Conservation (phyloP, 1,140 invertebrate genomes). For the Cyrtorhinus lividipennis region DNA sequence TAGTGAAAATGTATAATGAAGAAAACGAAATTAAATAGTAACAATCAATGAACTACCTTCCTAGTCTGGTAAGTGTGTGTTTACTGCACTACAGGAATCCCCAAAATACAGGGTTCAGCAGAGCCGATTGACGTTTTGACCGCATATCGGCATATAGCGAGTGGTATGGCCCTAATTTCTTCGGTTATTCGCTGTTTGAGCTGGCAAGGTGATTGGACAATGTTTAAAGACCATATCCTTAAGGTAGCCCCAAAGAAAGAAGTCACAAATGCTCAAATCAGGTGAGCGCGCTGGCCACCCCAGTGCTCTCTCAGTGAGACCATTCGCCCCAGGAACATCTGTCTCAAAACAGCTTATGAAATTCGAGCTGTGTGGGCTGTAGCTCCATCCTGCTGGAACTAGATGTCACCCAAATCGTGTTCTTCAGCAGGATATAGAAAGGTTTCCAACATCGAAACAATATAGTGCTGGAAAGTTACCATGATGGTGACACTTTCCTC, state of each 20-base stretch:
- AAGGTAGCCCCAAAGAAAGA: constrained; percentile 25
- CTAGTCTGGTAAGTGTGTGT: too few species aligned
- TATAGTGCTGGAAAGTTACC: not conserved
- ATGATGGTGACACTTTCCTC: not conserved
- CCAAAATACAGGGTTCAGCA: not conserved
- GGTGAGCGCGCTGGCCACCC: constrained; percentile 23
- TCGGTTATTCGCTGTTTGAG: constrained; percentile 23
- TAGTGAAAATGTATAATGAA: too few species aligned
- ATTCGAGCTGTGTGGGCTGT: constrained; percentile 22
- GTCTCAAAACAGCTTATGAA: constrained; percentile 10
- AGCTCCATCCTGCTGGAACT: constrained; percentile 24
- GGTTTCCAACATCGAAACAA: too few species aligned
- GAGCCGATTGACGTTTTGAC: not conserved
- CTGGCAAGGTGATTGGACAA: constrained; percentile 24
- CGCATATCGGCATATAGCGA: not conserved
- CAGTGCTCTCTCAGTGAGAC: constrained; percentile 26
- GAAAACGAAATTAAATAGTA: too few species aligned
- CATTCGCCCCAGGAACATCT: constrained; percentile 23
- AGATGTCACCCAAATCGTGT: constrained; percentile 13
- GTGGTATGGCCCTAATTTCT: not conserved
- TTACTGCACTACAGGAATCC: too few species aligned
- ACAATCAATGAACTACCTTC: too few species aligned
- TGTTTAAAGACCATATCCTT: constrained; percentile 21
- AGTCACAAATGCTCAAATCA: constrained; percentile 24
- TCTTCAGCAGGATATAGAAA: not conserved